Evolutionary conservation across 2,797 vertebrate genomes (phyloP).

Genomic region (Alca torda): DNA sequence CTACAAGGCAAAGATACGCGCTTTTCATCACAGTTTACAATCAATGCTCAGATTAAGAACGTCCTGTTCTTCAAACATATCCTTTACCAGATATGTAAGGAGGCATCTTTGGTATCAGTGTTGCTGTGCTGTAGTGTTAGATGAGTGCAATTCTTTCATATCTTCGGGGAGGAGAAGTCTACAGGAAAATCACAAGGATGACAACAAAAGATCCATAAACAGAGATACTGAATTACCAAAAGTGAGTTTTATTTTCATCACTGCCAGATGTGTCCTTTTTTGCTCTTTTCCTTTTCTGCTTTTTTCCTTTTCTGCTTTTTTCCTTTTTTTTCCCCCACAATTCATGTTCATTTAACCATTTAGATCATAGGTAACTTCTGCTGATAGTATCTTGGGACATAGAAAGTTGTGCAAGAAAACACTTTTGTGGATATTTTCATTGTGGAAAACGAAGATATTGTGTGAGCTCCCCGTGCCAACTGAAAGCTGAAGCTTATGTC

Average conservation of each 20-base stretch:
- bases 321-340: fast-evolving
- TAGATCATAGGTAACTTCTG: not conserved
- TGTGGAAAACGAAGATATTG: conserved; percentile 14
- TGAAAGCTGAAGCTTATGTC: conserved; percentile 70
- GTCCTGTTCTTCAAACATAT: not conserved
- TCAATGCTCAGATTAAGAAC: not conserved
- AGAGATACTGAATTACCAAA: not conserved
- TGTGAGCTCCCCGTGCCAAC: conserved; percentile 16
- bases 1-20: not conserved
- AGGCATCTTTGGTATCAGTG: not conserved
- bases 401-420: conserved; percentile 11
- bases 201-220: not conserved
- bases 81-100: not conserved
- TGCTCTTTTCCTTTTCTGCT: not conserved
- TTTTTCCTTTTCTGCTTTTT: not conserved
- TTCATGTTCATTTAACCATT: not conserved
- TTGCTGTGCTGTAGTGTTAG: not conserved
- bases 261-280: not conserved
- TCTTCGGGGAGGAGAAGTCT: not conserved
- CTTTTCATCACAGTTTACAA: not conserved
- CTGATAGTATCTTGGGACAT: conserved; percentile 15
- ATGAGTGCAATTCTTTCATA: not conserved
- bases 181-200: not conserved
- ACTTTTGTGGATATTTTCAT: conserved; percentile 53
- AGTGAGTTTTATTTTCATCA: conserved; percentile 4